A percentile compares a stretch with the other conserved stretches of the same genome.
These are phyloP conservation scores for Rhorus exstirpatorius DNA, from an alignment of 2,888 invertebrate genomes.

Conservation along the genomic window DNA sequence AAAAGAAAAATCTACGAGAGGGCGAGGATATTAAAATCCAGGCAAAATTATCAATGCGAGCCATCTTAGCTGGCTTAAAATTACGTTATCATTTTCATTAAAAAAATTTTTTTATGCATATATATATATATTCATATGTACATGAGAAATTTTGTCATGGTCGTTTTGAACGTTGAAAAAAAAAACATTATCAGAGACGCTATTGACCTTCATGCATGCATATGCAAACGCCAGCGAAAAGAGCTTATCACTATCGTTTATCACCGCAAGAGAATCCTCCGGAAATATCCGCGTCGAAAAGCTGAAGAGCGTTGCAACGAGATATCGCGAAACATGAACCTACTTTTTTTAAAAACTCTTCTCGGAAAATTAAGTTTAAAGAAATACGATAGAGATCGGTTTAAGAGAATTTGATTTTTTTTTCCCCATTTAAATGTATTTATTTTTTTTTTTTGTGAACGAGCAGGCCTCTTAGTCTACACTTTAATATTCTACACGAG, in stretches of 20 bases:
- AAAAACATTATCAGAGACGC: background rate
- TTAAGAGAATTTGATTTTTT: slow-evolving; percentile 14
- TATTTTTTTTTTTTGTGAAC: too few species aligned
- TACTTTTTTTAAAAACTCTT: slow-evolving; percentile 22
- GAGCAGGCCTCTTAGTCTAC: too few species aligned
- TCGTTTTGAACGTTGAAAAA: background rate
- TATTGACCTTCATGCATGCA: slow-evolving; percentile 1
- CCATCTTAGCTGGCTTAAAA: too few species aligned
- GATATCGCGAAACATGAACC: slow-evolving; percentile 54
- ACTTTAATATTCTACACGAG: too few species aligned
- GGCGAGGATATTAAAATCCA: too few species aligned
- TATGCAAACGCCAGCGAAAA: background rate
- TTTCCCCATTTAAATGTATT: too few species aligned
- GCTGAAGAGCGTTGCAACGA: slow-evolving; percentile 26
- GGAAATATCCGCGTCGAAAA: slow-evolving; percentile 42
- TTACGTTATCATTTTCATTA: too few species aligned
- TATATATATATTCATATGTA: slow-evolving; percentile 5
- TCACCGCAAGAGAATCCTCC: slow-evolving; percentile 39
- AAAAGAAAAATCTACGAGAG: too few species aligned
- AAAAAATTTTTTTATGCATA: too few species aligned
- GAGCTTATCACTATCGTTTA: slow-evolving; percentile 60
- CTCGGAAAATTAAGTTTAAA: slow-evolving; percentile 7
- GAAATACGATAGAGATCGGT: slow-evolving; percentile 14
- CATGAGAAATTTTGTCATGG: background rate
- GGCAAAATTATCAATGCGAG: too few species aligned